A percentile compares a stretch with the other conserved stretches of the same genome.
Evolutionary conservation across 2,888 invertebrate species (phyloP).

Genomic region (Hypercompe scribonia): DNA sequence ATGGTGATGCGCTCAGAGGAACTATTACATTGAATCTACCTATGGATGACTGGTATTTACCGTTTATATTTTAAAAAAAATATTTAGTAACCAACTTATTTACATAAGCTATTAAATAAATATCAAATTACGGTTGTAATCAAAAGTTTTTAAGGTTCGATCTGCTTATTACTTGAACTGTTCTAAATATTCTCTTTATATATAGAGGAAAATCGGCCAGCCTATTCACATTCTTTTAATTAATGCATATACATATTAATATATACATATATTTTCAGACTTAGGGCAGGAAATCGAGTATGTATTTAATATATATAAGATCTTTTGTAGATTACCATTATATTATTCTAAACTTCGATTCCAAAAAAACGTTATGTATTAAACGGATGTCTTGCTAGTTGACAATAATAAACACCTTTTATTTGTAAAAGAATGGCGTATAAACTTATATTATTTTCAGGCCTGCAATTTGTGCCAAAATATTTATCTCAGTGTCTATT

Average conservation of each 20-base stretch:
- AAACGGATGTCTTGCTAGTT: background rate
- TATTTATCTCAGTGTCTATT: slow-evolving; percentile 94
- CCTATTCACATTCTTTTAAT: no score
- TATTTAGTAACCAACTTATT: background rate
- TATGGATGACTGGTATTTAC: slow-evolving; percentile 87
- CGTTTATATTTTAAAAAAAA: slow-evolving; percentile 7
- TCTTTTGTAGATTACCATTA: background rate
- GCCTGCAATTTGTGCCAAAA: slow-evolving; percentile 92
- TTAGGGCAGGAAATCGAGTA: no score
- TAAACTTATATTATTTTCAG: slow-evolving; percentile 75
- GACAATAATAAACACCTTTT: background rate
- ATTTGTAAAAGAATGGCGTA: background rate
- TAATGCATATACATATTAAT: no score
- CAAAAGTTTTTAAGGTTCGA: background rate
- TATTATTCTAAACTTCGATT: background rate
- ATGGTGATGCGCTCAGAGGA: slow-evolving; percentile 89
- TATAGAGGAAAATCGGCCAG: background rate
- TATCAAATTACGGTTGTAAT: background rate
- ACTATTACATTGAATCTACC: slow-evolving; percentile 96
- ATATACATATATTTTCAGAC: background rate
- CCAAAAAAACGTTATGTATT: background rate
- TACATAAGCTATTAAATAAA: background rate
- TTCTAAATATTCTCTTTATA: background rate
- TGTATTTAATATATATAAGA: no score
- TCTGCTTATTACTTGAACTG: background rate